Evolutionary conservation across 2,888 invertebrate genomes (phyloP).

Genomic region (Trichogramma evanescens): DNA sequence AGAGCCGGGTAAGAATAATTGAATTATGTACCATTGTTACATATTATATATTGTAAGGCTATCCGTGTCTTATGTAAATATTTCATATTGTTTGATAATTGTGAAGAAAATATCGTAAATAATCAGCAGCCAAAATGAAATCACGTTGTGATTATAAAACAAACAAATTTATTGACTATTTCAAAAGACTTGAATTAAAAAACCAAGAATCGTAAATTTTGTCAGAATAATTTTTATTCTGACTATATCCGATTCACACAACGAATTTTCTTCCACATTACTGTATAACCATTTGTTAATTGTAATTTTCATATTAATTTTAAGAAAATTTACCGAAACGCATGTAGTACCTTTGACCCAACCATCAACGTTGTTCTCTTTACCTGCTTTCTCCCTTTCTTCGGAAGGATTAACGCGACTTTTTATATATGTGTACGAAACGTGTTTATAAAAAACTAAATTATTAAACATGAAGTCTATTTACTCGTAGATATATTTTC

Average conservation of each 20-base stretch:
- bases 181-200: too few species aligned
- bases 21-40: conserved; percentile 11
- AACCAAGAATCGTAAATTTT: too few species aligned
- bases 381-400: conserved; percentile 22
- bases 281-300: too few species aligned
- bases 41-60: conserved; percentile 3
- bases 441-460: conserved; percentile 17
- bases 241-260: neutral
- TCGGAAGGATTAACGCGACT: conserved; percentile 20
- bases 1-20: conserved; percentile 9
- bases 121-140: neutral
- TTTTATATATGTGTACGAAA: conserved; percentile 14
- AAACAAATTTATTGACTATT: neutral
- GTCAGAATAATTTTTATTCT: too few species aligned
- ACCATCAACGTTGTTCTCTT: conserved; percentile 20
- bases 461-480: too few species aligned
- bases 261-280: conserved; percentile 21
- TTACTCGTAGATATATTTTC: too few species aligned
- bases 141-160: neutral
- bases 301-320: conserved; percentile 3
- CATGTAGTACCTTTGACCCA: conserved; percentile 16
- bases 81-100: conserved; percentile 10
- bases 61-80: conserved; percentile 10
- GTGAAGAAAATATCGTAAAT: conserved; percentile 18
- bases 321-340: neutral